Evolutionary conservation across 1,140 invertebrate genomes (phyloP).

Genomic region (Sinella curviseta): DNA sequence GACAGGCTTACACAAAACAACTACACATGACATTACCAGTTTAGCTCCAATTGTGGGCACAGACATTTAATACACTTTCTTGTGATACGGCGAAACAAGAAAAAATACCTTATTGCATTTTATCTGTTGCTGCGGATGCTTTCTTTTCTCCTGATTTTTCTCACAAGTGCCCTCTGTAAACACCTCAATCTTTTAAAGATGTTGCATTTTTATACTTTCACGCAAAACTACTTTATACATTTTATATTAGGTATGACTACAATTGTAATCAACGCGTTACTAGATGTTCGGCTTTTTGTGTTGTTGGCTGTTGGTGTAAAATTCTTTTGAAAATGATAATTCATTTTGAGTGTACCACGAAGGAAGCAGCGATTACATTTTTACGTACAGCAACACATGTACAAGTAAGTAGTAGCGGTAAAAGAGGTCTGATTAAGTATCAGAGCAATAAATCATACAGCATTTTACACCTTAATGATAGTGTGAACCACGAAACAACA

Average conservation of each 20-base stretch:
- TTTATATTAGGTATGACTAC: too few relatives aligned
- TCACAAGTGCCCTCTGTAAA: too few relatives aligned
- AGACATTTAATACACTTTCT: too few relatives aligned
- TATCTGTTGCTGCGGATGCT: not conserved
- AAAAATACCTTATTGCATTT: too few relatives aligned
- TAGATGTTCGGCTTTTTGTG: too few relatives aligned
- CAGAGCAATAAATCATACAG: slow-evolving; percentile 13
- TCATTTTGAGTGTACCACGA: not conserved
- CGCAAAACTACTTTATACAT: too few relatives aligned
- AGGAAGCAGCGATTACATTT: not conserved
- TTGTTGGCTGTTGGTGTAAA: too few relatives aligned
- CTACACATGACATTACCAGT: not conserved
- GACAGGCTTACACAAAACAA: not conserved
- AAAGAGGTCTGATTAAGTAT: not conserved
- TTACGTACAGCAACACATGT: not conserved
- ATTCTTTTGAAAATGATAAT: too few relatives aligned
- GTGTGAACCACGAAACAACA: slow-evolving; percentile 20
- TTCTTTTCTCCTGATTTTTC: not conserved
- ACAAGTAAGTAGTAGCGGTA: not conserved
- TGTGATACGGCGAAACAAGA: not conserved
- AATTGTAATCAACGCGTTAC: too few relatives aligned
- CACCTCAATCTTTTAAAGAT: too few relatives aligned
- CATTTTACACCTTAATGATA: slow-evolving; percentile 26
- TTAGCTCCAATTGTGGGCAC: too few relatives aligned
- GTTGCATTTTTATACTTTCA: too few relatives aligned